These are phyloP conservation scores for Metellina segmentata DNA, from an alignment of 2,888 invertebrate species.

Conservation along the genomic window DNA sequence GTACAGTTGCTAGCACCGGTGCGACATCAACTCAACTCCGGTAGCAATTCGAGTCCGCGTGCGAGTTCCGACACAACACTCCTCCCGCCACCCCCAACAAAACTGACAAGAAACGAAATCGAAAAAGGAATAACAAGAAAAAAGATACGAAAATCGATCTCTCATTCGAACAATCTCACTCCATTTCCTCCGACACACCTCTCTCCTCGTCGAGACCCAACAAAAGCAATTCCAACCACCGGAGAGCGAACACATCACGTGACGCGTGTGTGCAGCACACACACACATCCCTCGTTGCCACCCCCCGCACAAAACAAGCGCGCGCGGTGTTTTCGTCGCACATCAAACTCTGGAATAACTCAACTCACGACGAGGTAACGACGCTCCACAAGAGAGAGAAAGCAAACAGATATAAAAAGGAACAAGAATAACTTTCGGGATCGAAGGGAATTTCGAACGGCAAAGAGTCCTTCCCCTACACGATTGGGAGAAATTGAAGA, in stretches of 20 bases:
- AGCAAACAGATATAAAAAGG: slow-evolving; percentile 4
- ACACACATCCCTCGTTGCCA: background rate
- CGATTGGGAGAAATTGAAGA: background rate
- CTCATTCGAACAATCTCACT: slow-evolving; percentile 11
- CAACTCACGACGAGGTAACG: background rate
- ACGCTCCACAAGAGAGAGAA: background rate
- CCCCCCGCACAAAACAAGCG: background rate
- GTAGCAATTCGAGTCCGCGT: no score
- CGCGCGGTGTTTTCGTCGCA: slow-evolving; percentile 28
- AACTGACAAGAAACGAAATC: background rate
- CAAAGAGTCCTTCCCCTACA: background rate
- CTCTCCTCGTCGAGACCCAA: background rate
- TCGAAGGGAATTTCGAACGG: background rate
- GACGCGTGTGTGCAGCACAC: slow-evolving; percentile 7
- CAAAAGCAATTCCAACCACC: slow-evolving; percentile 42
- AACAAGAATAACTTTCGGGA: background rate
- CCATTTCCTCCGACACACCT: background rate
- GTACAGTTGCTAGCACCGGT: no score
- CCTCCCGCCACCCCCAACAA: background rate
- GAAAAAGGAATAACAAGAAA: background rate
- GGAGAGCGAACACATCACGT: slow-evolving; percentile 21
- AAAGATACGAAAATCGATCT: slow-evolving; percentile 34
- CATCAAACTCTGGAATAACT: slow-evolving; percentile 52
- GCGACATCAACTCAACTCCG: no score
- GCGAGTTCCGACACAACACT: background rate